Base-by-base conservation (phyloP, 2,888 invertebrate species). In the Hydraecia micacea region DNA sequence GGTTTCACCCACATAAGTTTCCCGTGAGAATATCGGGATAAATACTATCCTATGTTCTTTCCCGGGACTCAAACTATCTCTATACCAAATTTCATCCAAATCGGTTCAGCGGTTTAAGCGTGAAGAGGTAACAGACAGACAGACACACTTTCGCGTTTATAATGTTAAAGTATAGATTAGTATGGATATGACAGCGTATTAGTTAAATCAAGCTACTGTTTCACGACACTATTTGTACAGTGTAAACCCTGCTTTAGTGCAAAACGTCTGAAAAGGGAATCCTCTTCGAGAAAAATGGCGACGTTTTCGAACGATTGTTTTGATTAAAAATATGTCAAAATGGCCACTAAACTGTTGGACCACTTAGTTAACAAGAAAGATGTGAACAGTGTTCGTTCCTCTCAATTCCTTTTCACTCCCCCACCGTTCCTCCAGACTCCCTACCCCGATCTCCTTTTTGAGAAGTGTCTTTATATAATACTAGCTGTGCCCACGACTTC, bases 311-410 rank as follows among this genome's bases (percentile, higher is more conserved):
- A 78, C 46, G 55, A 82, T 68, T 86, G 79, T 86, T 86, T 82
- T 82, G 78, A 79, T 86, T 86, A 86, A 82, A 84, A 85, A 86
- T 76, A 70, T 76, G 74, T 80, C 73, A 69, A 60, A 28, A 67
- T 73, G 42, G 74, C 25, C 63, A 75, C 69, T 77, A 66, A 76
- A 85, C 68, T 62, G 52, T 65, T 36, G 62, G 36, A 75, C 55
- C 83, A 79, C 83, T 86, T 73, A 83, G 77, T 67, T 77, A 75
- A 81, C 60, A 85, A 77, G 72, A 75, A 70, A 76, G 21, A 70
- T 67, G 63, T 66, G 65, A 65, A 73, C 63, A 81, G 42, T 73
- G 25, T 73, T 52, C 62, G 25, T 39, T 62, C 21, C 9, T n/a
- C 25, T n/a, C 1, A 68, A 73, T 66, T 72, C n/a, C 49, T 58